Evolutionary conservation across 2,888 invertebrate species (phyloP), one percentile per base, ranked within the genome.

Genomic region (Lasioglossum morio): DNA sequence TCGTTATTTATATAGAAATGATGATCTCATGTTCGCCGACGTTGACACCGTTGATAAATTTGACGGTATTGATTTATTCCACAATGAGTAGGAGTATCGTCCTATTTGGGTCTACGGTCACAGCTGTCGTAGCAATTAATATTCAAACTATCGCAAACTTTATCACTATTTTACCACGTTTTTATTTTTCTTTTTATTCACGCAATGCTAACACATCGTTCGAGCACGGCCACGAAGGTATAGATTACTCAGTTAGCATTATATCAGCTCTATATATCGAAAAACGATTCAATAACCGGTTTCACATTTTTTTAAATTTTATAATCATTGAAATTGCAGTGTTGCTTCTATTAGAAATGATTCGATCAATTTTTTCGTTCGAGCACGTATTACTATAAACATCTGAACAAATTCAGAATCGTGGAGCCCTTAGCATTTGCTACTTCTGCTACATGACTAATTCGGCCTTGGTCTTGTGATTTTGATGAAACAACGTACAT

Each of bases 11-110:
- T 76, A 84, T 57, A 78, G 48, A 63, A 73, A 72, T 63, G 82
- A 86, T 88, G 86, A 90, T 78, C 84, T 89, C 86, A 85, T 81
- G 27, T 34, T 82, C 57, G 66, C 53, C 76, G 48, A 30, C 57
- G 46, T 37, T 74, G 37, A 87, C 82, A 77, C 79, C 69, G 74
- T 81, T 57, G 85, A 79, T 78, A 66, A 19, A 74, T 72, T 74
- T 16, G 43, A 72, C 46, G 34, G 5, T 82, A 77, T 78, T 63
- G 69, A 57, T 69, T 23, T 8, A 12, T 57, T 19, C 30, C 27
- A 34, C 48, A 76, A 76, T 76, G 4, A 34, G 72, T 10, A 48
- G 75, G 69, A 73, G 43, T 57, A 43, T 40, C 4, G 48, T 37
- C 5, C n/a, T 66, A n/a, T 16, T 30, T 53, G 34, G 5, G 37